A percentile compares a stretch with the other conserved stretches of the same genome.
Conservation (phyloP, 2,113 vertebrate species). For the Nothocercus julius region DNA sequence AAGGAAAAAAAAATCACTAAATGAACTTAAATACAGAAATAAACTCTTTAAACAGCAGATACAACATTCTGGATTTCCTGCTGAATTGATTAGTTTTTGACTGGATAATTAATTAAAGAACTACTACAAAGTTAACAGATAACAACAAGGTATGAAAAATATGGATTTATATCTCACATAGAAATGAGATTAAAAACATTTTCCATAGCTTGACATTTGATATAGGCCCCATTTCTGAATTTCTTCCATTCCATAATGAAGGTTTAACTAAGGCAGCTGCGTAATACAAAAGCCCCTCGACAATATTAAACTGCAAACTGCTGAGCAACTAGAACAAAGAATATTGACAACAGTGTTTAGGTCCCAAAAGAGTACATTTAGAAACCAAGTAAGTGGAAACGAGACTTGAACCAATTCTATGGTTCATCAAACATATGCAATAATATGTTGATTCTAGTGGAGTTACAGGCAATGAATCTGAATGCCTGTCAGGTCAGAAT, state of each 20-base stretch:
- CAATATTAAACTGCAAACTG: constrained; percentile 39
- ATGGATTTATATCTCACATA: background rate
- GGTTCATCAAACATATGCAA: constrained; percentile 55
- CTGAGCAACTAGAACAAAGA: constrained; percentile 59
- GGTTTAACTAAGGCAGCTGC: constrained; percentile 7
- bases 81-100: background rate
- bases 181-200: background rate
- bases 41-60: background rate
- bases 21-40: background rate
- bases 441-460: constrained; percentile 41
- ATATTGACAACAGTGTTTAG: constrained; percentile 38
- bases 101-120: background rate
- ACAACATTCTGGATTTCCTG: background rate
- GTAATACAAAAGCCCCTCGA: background rate
- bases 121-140: background rate
- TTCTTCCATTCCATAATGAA: background rate
- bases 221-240: background rate
- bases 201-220: background rate
- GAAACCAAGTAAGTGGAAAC: constrained; percentile 64
- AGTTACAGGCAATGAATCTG: constrained; percentile 18
- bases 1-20: background rate
- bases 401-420: constrained; percentile 44
- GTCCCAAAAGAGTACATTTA: constrained; percentile 47
- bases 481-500: constrained; percentile 34
- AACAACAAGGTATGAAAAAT: background rate